phyloP scores from a whole-genome alignment of 2,888 invertebrate species.

The Petrophora chlorosata region DNA sequence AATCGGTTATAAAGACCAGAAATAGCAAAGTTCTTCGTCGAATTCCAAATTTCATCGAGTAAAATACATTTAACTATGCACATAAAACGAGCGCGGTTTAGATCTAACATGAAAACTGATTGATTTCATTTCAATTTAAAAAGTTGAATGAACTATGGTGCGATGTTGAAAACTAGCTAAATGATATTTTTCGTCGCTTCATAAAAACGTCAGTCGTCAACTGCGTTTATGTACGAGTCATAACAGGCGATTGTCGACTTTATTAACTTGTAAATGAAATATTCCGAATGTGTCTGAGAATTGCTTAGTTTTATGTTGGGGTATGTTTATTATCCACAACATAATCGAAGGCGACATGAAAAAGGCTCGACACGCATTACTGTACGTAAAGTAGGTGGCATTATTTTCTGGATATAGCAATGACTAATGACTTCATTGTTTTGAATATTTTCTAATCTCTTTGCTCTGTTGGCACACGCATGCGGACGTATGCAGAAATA shows the following conservation, averaged over 20 bases:
- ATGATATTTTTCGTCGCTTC: slow-evolving; percentile 31
- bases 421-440: slow-evolving; percentile 63
- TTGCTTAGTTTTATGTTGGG: slow-evolving; percentile 7
- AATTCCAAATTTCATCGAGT: slow-evolving; percentile 40
- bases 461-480: slow-evolving; percentile 73
- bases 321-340: slow-evolving; percentile 20
- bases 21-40: slow-evolving; percentile 26
- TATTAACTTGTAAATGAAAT: slow-evolving; percentile 32
- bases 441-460: slow-evolving; percentile 61
- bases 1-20: slow-evolving; percentile 9
- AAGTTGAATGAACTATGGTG: slow-evolving; percentile 35
- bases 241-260: slow-evolving; percentile 21
- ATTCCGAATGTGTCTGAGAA: slow-evolving; percentile 14
- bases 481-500: slow-evolving; percentile 74
- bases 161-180: slow-evolving; percentile 29
- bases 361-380: slow-evolving; percentile 17
- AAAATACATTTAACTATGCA: slow-evolving; percentile 42
- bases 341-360: slow-evolving; percentile 21
- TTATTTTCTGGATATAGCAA: slow-evolving; percentile 50
- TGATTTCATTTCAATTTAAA: slow-evolving; percentile 40
- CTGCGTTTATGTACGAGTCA: slow-evolving; percentile 22
- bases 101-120: slow-evolving; percentile 44
- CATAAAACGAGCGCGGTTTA: slow-evolving; percentile 41
- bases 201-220: slow-evolving; percentile 37
- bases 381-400: slow-evolving; percentile 19